Evolutionary conservation across 1,140 invertebrate species (phyloP).

Genomic region (Berghia stephanieae): DNA sequence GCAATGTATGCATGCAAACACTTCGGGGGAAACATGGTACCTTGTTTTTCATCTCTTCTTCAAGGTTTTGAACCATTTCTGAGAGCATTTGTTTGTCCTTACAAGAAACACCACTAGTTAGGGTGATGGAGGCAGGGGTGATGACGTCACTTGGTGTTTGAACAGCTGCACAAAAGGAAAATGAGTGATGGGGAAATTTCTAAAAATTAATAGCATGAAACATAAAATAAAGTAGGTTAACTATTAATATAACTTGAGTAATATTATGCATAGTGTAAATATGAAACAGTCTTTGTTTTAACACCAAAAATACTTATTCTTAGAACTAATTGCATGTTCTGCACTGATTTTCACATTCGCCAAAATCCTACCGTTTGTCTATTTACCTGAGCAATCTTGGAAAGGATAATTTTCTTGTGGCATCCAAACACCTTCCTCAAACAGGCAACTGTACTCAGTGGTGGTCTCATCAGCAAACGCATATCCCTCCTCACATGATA

Average conservation of each 20-base stretch:
- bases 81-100: conserved; percentile 47
- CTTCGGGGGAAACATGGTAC: conserved; percentile 47
- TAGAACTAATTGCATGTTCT: background rate
- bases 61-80: conserved; percentile 51
- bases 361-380: background rate
- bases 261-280: too few species aligned
- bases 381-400: conserved; percentile 73
- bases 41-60: conserved; percentile 47
- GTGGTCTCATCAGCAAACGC: conserved; percentile 70
- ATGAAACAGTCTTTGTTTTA: too few species aligned
- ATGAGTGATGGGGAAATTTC: too few species aligned
- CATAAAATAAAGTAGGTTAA: background rate
- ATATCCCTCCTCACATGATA: conserved; percentile 74
- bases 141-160: conserved; percentile 54
- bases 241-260: too few species aligned
- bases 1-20: too few species aligned
- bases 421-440: conserved; percentile 66
- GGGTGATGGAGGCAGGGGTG: conserved; percentile 56
- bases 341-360: background rate
- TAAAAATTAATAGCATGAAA: background rate
- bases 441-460: conserved; percentile 69
- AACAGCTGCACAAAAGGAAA: too few species aligned
- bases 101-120: conserved; percentile 51
- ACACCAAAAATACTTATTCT: too few species aligned
- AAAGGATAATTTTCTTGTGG: conserved; percentile 67